phyloP scores from a whole-genome alignment of 2,888 invertebrate species.

The Acleris literana region DNA sequence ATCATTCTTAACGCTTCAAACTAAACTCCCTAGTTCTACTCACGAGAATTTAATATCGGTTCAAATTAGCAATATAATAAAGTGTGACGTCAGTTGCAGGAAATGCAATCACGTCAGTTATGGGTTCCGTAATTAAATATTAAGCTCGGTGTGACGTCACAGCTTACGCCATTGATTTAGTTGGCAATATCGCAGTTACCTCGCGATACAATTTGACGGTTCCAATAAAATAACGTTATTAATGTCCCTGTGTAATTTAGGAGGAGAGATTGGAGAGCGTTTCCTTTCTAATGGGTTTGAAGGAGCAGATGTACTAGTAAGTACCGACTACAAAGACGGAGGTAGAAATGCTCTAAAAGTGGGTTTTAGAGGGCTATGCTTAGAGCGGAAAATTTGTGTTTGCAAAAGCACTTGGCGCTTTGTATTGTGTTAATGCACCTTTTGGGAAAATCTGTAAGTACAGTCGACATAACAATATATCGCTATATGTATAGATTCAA shows the following conservation, averaged over 20 bases:
- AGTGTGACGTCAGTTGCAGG: conserved; percentile 73
- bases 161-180: conserved; percentile 48
- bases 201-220: conserved; percentile 20
- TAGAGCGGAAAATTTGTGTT: too few species aligned
- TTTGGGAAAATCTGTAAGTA: too few species aligned
- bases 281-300: conserved; percentile 15
- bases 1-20: conserved; percentile 38
- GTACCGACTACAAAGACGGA: neutral
- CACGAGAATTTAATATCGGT: conserved; percentile 75
- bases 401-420: too few species aligned
- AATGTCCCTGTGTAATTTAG: conserved; percentile 27
- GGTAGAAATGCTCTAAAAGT: too few species aligned
- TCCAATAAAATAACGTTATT: conserved; percentile 28
- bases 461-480: too few species aligned
- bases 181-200: conserved; percentile 33
- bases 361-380: too few species aligned
- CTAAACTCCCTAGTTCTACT: conserved; percentile 54
- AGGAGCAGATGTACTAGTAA: neutral
- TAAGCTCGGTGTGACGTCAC: conserved; percentile 59
- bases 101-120: conserved; percentile 78
- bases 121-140: conserved; percentile 73
- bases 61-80: conserved; percentile 80
- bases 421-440: too few species aligned
- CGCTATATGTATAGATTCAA: too few species aligned
- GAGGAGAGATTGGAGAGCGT: conserved; percentile 5